Evolutionary conservation across 1,140 invertebrate genomes (phyloP).

Genomic region (Leucophenga varia): DNA sequence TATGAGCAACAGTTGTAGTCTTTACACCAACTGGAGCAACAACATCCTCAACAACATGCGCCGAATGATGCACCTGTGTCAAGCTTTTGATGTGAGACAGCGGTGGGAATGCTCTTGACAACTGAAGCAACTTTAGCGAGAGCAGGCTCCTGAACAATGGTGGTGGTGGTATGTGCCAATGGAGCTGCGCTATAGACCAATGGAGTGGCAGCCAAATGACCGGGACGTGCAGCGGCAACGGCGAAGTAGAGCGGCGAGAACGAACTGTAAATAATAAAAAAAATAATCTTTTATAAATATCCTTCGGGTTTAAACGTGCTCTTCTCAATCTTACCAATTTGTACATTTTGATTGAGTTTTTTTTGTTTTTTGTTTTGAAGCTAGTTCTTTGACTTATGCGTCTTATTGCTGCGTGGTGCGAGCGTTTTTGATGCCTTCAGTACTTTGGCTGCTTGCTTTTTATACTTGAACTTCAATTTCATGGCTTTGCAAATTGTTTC

Average conservation of each 20-base stretch:
- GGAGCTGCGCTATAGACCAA: conserved; percentile 32
- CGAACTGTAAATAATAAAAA: conserved; percentile 50
- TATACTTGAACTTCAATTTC: conserved; percentile 48
- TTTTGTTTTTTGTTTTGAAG: background rate
- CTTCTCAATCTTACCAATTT: conserved; percentile 55
- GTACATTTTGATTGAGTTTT: conserved; percentile 45
- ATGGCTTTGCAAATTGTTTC: conserved; percentile 1
- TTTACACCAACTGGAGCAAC: conserved; percentile 38
- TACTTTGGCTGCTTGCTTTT: conserved; percentile 33
- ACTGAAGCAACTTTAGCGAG: conserved; percentile 49
- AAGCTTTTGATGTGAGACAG: conserved; percentile 59
- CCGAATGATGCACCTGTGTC: conserved; percentile 42
- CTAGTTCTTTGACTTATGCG: conserved; percentile 33
- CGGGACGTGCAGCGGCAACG: conserved; percentile 60
- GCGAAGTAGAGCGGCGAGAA: conserved; percentile 64
- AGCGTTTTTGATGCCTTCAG: conserved; percentile 25
- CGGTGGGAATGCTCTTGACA: conserved; percentile 54
- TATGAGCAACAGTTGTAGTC: conserved; percentile 15
- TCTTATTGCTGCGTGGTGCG: too few relatives aligned
- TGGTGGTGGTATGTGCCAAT: conserved; percentile 19
- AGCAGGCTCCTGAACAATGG: conserved; percentile 33
- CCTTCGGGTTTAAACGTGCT: background rate
- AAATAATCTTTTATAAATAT: background rate
- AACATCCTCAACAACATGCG: conserved; percentile 39
- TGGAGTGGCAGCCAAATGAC: conserved; percentile 36